Evolutionary conservation across 2,113 vertebrate genomes (phyloP).

Genomic region (Peucedramus taeniatus): DNA sequence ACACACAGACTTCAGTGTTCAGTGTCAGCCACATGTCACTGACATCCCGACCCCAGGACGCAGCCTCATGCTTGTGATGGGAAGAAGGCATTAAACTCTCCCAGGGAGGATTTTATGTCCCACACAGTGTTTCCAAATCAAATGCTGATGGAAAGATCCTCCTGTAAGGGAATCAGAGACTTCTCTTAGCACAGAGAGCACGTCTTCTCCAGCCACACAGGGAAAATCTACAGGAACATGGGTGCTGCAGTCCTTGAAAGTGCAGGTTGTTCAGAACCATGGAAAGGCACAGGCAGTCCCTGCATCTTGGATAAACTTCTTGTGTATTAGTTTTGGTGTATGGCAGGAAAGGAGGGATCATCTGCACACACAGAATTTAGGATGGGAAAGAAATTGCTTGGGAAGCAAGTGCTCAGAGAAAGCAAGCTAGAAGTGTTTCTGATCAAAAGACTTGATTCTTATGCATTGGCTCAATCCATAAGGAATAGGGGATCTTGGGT

Average conservation of each 20-base stretch:
- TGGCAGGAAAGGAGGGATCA: neutral
- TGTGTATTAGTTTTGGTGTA: neutral
- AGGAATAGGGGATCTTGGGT: neutral
- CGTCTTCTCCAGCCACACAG: neutral
- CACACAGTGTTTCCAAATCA: neutral
- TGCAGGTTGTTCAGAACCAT: neutral
- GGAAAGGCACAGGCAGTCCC: neutral
- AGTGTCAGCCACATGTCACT: neutral
- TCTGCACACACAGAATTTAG: neutral
- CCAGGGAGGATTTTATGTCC: neutral
- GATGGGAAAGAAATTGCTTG: neutral
- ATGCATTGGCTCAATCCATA: neutral
- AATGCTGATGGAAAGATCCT: neutral
- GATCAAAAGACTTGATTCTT: neutral
- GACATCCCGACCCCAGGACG: neutral
- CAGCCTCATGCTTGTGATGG: neutral
- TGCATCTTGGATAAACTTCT: neutral
- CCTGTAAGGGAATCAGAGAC: neutral
- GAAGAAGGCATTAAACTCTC: neutral
- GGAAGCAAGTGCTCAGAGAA: neutral
- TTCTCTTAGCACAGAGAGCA: neutral
- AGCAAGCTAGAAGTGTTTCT: neutral
- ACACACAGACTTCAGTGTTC: neutral
- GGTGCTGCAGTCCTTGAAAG: neutral
- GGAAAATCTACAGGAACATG: neutral